Base-by-base conservation (phyloP, 2,113 vertebrate genomes). In the Plecturocebus donacophilus region DNA sequence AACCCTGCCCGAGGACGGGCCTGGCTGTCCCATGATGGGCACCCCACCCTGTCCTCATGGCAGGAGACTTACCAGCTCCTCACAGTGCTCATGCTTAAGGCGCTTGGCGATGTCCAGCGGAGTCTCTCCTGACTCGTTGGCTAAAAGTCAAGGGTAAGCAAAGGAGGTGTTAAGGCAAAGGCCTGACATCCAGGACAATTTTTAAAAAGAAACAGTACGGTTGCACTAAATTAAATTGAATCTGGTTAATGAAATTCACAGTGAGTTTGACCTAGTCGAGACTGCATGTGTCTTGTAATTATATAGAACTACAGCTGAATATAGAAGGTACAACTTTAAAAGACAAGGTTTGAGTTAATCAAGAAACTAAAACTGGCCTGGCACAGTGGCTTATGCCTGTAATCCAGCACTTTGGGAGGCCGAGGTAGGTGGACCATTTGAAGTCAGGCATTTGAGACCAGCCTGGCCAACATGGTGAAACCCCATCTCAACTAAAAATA, bases 61-160 rank as follows among this genome's bases (percentile, higher is more conserved):
- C 58, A 2, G 3, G 0, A 6, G 70, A 98, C 99, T 98, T 97
- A 99, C 99, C 99, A 99, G 84, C 35, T 99, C 99, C 96, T 99
- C 99, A 79, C 99, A 99, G 98, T 99, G 99, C 56, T 98, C 96
- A 58, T 99, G 99, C 79, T 99, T 99, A 49, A 99, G 99, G n/a
- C 99, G 99, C 95, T 97, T 99, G 52, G 99, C 99, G 35, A 99
- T 99, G 97, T 99, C 99, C 98, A 99, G 98, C 0, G 99, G 98
- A 0, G 99, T 99, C 98, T 99, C 99, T 96, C 99, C 99, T 0
- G 99, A 99, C 97, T 99, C 99, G 19, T 99, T 99, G 5, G 99
- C 99, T 99, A 79, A 16, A 97, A 97, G 95, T 92, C 91, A 98
- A 90, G 91, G 97, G 91, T 56, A 90, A 97, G 96, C 96, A 40